phyloP scores from a whole-genome alignment of 2,113 vertebrate genomes.

The Festucalex cinctus region DNA sequence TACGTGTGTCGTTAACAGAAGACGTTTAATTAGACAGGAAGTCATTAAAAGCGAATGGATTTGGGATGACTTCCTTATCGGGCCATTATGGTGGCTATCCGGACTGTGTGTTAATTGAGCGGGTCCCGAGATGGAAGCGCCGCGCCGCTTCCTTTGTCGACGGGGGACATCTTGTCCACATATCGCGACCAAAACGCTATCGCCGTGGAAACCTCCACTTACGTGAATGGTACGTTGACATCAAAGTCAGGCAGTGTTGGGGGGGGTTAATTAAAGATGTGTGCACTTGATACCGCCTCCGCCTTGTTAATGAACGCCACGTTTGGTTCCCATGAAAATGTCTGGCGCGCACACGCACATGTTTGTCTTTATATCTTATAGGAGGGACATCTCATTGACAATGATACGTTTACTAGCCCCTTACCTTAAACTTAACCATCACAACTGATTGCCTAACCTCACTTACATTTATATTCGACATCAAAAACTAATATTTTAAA shows the following conservation, averaged over 20 bases:
- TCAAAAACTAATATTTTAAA: no score
- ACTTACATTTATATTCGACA: no score
- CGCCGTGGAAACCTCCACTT: neutral
- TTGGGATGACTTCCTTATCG: conserved; percentile 73
- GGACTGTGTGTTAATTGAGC: conserved; percentile 69
- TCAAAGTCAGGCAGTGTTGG: conserved; percentile 66
- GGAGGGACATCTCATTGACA: no score
- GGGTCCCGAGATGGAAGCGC: conserved; percentile 19
- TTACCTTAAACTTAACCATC: no score
- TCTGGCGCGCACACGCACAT: conserved; percentile 13
- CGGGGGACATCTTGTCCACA: conserved; percentile 1
- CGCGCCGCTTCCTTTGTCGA: neutral
- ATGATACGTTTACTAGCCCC: no score
- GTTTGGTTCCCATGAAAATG: conserved; percentile 72
- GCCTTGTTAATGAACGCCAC: conserved; percentile 61
- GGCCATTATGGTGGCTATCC: conserved; percentile 66
- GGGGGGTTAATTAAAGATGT: conserved; percentile 78
- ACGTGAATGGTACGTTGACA: conserved; percentile 57
- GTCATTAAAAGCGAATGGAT: conserved; percentile 74
- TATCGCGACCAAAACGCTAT: neutral
- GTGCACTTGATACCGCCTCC: conserved; percentile 69
- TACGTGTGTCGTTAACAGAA: conserved; percentile 51
- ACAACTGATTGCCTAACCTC: no score
- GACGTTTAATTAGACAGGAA: conserved; percentile 69
- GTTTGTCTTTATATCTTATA: no score